Evolutionary conservation across 2,113 vertebrate species (phyloP).

Genomic region (Cyprinus carpio): DNA sequence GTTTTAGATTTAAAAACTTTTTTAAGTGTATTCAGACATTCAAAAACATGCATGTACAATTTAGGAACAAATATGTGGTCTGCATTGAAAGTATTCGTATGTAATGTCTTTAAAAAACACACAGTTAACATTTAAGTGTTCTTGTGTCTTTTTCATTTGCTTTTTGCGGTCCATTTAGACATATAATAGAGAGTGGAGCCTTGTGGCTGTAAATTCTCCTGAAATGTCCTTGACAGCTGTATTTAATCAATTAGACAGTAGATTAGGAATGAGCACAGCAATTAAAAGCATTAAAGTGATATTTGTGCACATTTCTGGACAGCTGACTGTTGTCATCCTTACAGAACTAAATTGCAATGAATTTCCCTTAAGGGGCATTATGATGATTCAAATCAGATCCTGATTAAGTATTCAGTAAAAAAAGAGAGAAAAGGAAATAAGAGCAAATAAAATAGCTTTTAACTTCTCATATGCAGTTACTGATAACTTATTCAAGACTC

Average conservation of each 20-base stretch:
- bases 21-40: neutral
- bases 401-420: constrained; percentile 28
- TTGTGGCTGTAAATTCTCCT: neutral
- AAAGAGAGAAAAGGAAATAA: neutral
- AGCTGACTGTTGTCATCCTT: constrained; percentile 23
- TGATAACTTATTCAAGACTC: constrained; percentile 18
- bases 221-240: constrained; percentile 73
- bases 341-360: constrained; percentile 6
- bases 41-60: neutral
- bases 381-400: constrained; percentile 22
- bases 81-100: neutral
- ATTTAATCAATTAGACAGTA: constrained; percentile 72
- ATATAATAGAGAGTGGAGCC: neutral
- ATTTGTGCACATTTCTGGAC: constrained; percentile 34
- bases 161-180: neutral
- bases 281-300: constrained; percentile 64
- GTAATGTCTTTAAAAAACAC: neutral
- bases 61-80: neutral
- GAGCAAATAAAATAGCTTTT: neutral
- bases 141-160: neutral
- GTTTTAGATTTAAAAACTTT: neutral
- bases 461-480: neutral
- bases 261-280: constrained; percentile 67
- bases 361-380: constrained; percentile 23
- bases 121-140: neutral